A percentile compares a stretch with the other conserved stretches of the same genome.
phyloP scores from a whole-genome alignment of 2,113 vertebrate genomes.

The Dasyornis broadbenti region DNA sequence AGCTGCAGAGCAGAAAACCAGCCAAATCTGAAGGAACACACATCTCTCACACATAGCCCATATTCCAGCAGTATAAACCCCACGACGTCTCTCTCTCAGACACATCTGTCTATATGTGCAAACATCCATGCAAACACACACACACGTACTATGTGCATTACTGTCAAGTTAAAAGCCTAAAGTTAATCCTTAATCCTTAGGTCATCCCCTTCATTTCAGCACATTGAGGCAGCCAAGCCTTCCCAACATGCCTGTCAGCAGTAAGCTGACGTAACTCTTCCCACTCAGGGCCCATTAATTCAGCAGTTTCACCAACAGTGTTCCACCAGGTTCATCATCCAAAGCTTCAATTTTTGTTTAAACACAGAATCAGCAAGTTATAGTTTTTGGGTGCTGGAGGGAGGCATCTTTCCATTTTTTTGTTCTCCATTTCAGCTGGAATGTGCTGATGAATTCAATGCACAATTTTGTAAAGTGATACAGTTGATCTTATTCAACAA shows the following conservation, averaged over 20 bases:
- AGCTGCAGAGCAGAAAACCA: not conserved
- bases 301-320: not conserved
- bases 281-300: not conserved
- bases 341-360: not conserved
- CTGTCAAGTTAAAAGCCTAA: slow-evolving; percentile 1
- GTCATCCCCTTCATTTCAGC: slow-evolving; percentile 34
- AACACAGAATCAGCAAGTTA: not conserved
- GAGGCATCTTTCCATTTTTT: not conserved
- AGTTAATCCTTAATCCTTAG: slow-evolving; percentile 31
- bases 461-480: not conserved
- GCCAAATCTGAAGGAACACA: slow-evolving; percentile 3
- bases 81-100: not conserved
- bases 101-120: not conserved
- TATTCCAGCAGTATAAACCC: not conserved
- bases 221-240: not conserved
- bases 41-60: not conserved
- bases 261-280: not conserved
- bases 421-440: not conserved
- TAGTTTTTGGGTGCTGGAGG: not conserved
- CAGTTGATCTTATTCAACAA: not conserved
- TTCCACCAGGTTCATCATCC: not conserved
- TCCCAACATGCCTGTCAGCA: not conserved
- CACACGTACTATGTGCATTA: not conserved
- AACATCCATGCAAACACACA: not conserved
- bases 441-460: not conserved